Percentiles rank a stretch among this genome's conserved stretches.
phyloP scores from a whole-genome alignment of 2,888 invertebrate genomes.

The Lathronympha strigana region DNA sequence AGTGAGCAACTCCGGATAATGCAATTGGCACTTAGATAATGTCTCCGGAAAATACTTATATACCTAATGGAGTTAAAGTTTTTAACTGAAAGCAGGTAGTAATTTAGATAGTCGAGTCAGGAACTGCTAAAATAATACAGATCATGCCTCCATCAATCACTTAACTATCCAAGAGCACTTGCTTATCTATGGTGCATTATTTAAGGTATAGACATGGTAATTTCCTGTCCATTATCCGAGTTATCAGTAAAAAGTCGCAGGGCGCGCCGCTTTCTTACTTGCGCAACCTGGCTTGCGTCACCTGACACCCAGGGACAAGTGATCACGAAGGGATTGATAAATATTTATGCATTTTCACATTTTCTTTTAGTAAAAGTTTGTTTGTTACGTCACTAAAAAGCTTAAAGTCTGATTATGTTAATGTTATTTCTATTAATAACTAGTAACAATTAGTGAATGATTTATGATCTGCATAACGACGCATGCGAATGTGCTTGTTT shows the following conservation, averaged over 20 bases:
- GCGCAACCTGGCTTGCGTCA: constrained; percentile 33
- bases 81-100: no score
- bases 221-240: constrained; percentile 33
- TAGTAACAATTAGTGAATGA: constrained; percentile 29
- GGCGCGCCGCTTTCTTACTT: constrained; percentile 37
- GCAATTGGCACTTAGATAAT: no score
- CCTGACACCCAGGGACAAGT: constrained; percentile 25
- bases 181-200: constrained; percentile 13
- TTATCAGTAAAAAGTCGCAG: constrained; percentile 40
- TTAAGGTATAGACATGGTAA: constrained; percentile 19
- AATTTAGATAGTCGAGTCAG: background rate
- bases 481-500: background rate
- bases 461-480: constrained; percentile 17
- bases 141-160: constrained; percentile 3
- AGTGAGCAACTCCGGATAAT: no score
- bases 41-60: no score
- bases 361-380: constrained; percentile 37
- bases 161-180: background rate
- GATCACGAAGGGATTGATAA: constrained; percentile 18
- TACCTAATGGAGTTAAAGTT: no score
- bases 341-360: constrained; percentile 36
- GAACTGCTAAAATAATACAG: background rate
- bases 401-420: constrained; percentile 26
- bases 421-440: constrained; percentile 25
- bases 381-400: constrained; percentile 29